Base-by-base conservation (phyloP, 2,113 vertebrate species). In the Nannobrachium achirus region DNA sequence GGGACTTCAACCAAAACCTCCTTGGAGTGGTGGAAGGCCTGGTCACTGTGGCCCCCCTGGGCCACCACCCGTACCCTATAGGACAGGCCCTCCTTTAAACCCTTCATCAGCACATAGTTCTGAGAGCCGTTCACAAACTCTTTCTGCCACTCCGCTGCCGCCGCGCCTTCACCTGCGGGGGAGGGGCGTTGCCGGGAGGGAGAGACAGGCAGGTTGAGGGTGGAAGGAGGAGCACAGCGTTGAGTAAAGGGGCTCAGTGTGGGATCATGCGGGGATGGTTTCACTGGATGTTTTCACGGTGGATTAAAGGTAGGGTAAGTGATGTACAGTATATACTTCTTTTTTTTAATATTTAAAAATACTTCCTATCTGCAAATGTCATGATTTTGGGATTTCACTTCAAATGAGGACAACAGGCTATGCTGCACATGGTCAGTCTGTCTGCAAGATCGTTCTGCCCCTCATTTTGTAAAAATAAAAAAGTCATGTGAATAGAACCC, bases 31-130 rank as follows among this genome's bases (percentile, higher is more conserved):
- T 92, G 89, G 63, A 87, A 92, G 89, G 91, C 91, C 81, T 87
- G 87, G 92, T 93, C 93, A 81, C 89, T 92, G 89, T 90, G 88
- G 89, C 93, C 94, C 89, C 93, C 94, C 89, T 92, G 91, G 88
- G 95, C 94, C 92, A 94, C 95, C 94, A 96, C 92, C 65, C 91
- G 94, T 89, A 98, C 95, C 93, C 91, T 95, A 94, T 98, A 98
- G 88, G 94, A 87, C 82, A 92, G 93, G 92, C 95, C 97, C 82
- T 94, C 94, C 89, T 95, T 96, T 93, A 98, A 93, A 90, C 93
- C 92, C 87, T 94, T 98, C 93, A 98, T 98, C 93, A 98, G 95
- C 86, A 93, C 85, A 93, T 95, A 88, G 91, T 89, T 94, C 90
- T 92, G 90, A 93, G 96, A 96, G 94, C 93, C 93, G 93, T 98